Evolutionary conservation across 1,140 invertebrate species (phyloP).

Genomic region (Heliothis subflexa): DNA sequence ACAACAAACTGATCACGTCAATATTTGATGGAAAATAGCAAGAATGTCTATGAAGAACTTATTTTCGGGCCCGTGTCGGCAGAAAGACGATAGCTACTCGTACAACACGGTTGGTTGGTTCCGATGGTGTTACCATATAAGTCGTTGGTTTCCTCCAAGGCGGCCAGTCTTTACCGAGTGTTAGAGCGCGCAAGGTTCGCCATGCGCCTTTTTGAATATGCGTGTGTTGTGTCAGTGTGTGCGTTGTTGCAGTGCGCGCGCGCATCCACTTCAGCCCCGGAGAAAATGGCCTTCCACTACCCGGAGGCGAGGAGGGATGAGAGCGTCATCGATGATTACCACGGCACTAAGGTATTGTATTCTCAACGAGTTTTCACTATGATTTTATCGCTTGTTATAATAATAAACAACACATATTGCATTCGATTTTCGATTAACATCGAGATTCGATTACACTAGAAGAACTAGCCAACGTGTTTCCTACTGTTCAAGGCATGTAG

Average conservation of each 20-base stretch:
- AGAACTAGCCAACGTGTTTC: not conserved
- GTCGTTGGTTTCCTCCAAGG: conserved; percentile 50
- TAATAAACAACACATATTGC: not conserved
- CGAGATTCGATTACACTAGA: not conserved
- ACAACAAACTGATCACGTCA: conserved; percentile 10
- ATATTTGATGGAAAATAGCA: conserved; percentile 25
- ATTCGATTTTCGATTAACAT: too few species aligned
- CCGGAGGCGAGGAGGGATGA: conserved; percentile 93
- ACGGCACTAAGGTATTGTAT: conserved; percentile 91
- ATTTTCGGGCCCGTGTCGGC: conserved; percentile 14
- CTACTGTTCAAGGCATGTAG: not conserved
- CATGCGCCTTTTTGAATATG: conserved; percentile 58
- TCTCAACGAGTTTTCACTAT: not conserved
- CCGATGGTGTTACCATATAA: conserved; percentile 66
- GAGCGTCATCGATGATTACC: conserved; percentile 92
- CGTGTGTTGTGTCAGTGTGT: conserved; percentile 62
- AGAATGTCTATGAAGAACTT: conserved; percentile 9
- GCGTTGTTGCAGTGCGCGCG: conserved; percentile 75
- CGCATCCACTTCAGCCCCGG: conserved; percentile 61
- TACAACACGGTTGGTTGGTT: conserved; percentile 51
- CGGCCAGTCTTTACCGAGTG: conserved; percentile 62
- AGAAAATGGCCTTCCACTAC: conserved; percentile 88
- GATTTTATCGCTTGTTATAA: not conserved
- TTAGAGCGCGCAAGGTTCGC: conserved; percentile 52
- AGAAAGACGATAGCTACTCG: conserved; percentile 35